Conservation (phyloP, 2,113 vertebrate genomes). For the Clupea harengus region DNA sequence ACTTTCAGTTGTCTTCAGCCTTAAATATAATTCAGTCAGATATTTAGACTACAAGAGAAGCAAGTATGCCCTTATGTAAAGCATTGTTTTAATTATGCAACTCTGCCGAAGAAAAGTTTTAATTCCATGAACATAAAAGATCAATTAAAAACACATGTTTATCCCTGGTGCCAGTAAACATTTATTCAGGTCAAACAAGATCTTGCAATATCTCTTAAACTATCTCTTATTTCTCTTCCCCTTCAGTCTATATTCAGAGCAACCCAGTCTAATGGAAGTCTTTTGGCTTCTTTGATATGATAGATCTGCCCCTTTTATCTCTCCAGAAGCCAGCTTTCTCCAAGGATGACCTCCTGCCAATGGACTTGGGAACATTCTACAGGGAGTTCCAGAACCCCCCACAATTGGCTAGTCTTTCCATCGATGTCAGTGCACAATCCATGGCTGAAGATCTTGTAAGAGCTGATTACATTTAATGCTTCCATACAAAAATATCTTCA, state of each 20-base stretch:
- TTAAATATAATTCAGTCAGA: too few relatives aligned
- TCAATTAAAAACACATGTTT: too few relatives aligned
- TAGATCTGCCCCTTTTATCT: not conserved
- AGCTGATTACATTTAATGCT: not conserved
- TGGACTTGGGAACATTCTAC: slow-evolving; percentile 98
- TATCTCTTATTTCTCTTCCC: not conserved
- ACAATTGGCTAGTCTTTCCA: slow-evolving; percentile 92
- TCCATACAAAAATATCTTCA: not conserved
- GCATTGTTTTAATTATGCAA: too few relatives aligned
- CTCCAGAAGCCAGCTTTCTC: slow-evolving; percentile 94
- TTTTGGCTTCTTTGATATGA: not conserved
- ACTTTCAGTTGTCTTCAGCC: too few relatives aligned
- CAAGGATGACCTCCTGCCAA: slow-evolving; percentile 95
- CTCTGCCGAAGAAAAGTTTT: too few relatives aligned
- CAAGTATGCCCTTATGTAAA: too few relatives aligned
- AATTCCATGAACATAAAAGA: too few relatives aligned
- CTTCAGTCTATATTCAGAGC: not conserved
- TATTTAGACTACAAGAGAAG: too few relatives aligned
- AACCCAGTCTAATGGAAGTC: not conserved
- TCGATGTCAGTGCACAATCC: slow-evolving; percentile 93
- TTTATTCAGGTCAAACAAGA: too few relatives aligned
- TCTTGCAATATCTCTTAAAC: too few relatives aligned
- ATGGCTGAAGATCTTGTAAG: slow-evolving; percentile 98
- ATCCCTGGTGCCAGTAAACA: too few relatives aligned
- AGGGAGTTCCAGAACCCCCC: slow-evolving; percentile 98